Percentiles rank a stretch among this genome's conserved stretches.
Conservation (phyloP, 2,797 vertebrate species). For the Rhynchonycteris naso region DNA sequence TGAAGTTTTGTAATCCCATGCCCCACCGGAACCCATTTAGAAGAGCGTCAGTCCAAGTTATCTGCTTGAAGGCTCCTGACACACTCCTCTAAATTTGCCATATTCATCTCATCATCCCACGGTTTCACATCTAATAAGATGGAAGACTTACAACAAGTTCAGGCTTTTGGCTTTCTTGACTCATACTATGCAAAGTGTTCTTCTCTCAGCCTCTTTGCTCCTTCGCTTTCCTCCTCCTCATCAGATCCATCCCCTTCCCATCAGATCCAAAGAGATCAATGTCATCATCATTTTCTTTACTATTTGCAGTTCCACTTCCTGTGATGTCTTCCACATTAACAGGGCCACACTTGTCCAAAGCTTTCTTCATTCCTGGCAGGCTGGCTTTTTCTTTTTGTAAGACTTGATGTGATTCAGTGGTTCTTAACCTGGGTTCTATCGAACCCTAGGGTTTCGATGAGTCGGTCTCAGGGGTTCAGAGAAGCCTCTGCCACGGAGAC, state of each 20-base stretch:
- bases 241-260: too few species aligned
- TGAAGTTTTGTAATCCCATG: slow-evolving; percentile 98
- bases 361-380: slow-evolving; percentile 83
- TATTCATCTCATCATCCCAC: slow-evolving; percentile 97
- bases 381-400: slow-evolving; percentile 70
- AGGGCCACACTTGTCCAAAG: slow-evolving; percentile 94
- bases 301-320: slow-evolving; percentile 78
- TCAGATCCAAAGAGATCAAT: slow-evolving; percentile 97
- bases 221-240: slow-evolving; percentile 95
- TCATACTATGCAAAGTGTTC: slow-evolving; percentile 94
- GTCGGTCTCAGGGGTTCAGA: too few species aligned
- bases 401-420: neutral
- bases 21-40: slow-evolving; percentile 94
- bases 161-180: slow-evolving; percentile 95
- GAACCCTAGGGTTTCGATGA: too few species aligned
- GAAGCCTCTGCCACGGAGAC: too few species aligned
- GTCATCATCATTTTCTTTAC: slow-evolving; percentile 92
- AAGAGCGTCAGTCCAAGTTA: slow-evolving; percentile 96
- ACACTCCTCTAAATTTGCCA: slow-evolving; percentile 94
- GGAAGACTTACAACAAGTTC: slow-evolving; percentile 94
- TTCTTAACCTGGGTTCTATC: too few species aligned
- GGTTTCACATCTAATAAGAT: slow-evolving; percentile 94
- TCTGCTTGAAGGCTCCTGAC: slow-evolving; percentile 94
- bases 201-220: slow-evolving; percentile 91
- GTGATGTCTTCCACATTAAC: slow-evolving; percentile 92